Evolutionary conservation across 1,140 invertebrate species (phyloP).

Genomic region (Rhyzopertha dominica): DNA sequence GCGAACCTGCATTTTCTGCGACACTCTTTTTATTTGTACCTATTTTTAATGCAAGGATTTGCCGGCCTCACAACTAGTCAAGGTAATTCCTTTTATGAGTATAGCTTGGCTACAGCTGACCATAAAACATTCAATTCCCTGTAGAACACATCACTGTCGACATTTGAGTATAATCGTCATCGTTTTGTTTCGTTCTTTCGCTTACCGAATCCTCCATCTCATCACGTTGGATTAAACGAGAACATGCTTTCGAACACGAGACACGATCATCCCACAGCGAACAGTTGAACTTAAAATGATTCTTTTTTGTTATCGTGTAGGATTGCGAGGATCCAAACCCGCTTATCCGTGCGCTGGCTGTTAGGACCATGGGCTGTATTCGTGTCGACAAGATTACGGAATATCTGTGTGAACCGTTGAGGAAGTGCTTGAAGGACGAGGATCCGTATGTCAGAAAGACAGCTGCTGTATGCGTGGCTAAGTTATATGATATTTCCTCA

Average conservation of each 20-base stretch:
- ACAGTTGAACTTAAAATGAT: too few relatives aligned
- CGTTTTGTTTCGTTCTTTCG: too few relatives aligned
- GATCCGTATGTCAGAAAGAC: constrained; percentile 99
- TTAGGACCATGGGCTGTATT: constrained; percentile 99
- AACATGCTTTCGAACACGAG: too few relatives aligned
- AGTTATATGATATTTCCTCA: constrained; percentile 98
- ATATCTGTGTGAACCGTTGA: constrained; percentile 96
- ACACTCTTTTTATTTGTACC: constrained; percentile 17
- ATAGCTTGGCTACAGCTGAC: not conserved
- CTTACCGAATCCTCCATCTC: too few relatives aligned
- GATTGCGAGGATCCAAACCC: constrained; percentile 99
- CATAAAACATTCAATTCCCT: too few relatives aligned
- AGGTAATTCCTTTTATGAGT: constrained; percentile 46
- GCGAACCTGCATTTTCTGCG: constrained; percentile 15
- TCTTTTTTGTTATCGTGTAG: constrained; percentile 49
- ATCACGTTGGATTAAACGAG: too few relatives aligned
- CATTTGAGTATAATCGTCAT: too few relatives aligned
- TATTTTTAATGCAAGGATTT: constrained; percentile 47
- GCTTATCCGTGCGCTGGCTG: constrained; percentile 94
- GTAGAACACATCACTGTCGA: too few relatives aligned
- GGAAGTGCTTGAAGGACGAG: constrained; percentile 98
- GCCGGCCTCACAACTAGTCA: constrained; percentile 55
- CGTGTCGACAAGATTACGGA: constrained; percentile 99
- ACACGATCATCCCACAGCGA: too few relatives aligned
- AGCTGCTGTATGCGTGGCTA: constrained; percentile 98